These are phyloP conservation scores for Ormyrus labotus DNA, from an alignment of 2,888 invertebrate species.

Conservation along the genomic window DNA sequence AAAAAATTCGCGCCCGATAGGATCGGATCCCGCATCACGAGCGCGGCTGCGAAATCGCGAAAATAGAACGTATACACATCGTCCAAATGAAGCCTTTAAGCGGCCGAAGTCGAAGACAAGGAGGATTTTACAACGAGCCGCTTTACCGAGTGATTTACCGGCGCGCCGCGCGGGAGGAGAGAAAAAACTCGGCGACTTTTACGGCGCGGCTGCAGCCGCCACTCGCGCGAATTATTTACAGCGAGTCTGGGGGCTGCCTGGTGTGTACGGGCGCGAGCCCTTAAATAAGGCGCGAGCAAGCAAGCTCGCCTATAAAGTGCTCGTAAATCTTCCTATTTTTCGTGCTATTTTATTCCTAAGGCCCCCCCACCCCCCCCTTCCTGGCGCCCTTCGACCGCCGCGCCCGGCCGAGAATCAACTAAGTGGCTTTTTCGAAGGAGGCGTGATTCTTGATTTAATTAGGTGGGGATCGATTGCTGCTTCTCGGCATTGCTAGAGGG, in stretches of 20 bases:
- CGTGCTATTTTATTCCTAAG: slow-evolving; percentile 46
- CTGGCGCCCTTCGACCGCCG: no score
- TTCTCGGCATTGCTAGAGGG: no score
- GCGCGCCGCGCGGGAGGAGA: slow-evolving; percentile 32
- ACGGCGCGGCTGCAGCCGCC: slow-evolving; percentile 61
- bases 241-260: slow-evolving; percentile 43
- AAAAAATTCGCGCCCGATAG: no score
- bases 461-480: no score
- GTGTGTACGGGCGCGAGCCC: background rate
- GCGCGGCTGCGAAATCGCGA: no score
- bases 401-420: no score
- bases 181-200: slow-evolving; percentile 68
- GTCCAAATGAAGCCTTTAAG: background rate
- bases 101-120: background rate
- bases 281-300: slow-evolving; percentile 23
- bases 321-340: slow-evolving; percentile 59
- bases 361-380: no score
- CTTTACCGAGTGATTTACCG: slow-evolving; percentile 65
- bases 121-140: slow-evolving; percentile 30
- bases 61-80: no score
- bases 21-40: no score
- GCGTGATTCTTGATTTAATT: no score
- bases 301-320: slow-evolving; percentile 58
- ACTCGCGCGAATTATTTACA: slow-evolving; percentile 69
- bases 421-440: no score